Percentiles rank a stretch among this genome's conserved stretches.
phyloP scores from a whole-genome alignment of 2,888 invertebrate species.

The Ichneumoninae sp. region DNA sequence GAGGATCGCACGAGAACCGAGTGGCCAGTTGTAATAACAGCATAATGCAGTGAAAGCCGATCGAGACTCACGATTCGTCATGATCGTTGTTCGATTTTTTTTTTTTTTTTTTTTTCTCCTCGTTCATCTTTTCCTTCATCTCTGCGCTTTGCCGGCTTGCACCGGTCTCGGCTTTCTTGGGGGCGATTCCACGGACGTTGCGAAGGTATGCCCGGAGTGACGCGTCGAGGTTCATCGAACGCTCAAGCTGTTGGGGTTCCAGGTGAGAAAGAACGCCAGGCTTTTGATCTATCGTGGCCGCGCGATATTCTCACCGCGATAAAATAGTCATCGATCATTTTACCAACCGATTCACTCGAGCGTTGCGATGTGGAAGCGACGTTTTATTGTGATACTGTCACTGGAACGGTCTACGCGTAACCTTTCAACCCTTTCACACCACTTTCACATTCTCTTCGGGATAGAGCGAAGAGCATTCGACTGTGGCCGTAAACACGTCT shows the following conservation, averaged over 20 bases:
- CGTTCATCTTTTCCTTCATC: not conserved
- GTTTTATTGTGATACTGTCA: constrained; percentile 43
- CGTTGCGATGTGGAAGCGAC: constrained; percentile 40
- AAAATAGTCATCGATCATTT: constrained; percentile 52
- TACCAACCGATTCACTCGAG: constrained; percentile 30
- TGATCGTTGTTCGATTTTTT: constrained; percentile 22
- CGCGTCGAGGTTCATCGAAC: constrained; percentile 41
- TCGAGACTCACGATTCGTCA: constrained; percentile 57
- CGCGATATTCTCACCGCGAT: constrained; percentile 30
- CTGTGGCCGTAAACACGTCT: not conserved
- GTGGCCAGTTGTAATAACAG: constrained; percentile 10
- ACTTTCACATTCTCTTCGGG: constrained; percentile 9
- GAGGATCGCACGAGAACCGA: constrained; percentile 49
- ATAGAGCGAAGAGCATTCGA: not conserved
- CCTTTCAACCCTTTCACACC: constrained; percentile 2
- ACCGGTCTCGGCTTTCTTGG: constrained; percentile 3
- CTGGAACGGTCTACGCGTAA: not conserved
- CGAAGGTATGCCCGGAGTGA: not conserved
- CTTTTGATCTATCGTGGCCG: constrained; percentile 14
- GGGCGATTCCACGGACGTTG: not conserved
- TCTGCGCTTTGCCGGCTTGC: not conserved
- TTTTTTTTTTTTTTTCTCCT: constrained; percentile 7
- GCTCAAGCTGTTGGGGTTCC: constrained; percentile 14
- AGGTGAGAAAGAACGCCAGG: constrained; percentile 22
- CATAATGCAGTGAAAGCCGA: constrained; percentile 60